A percentile compares a stretch with the other conserved stretches of the same genome.
phyloP scores from a whole-genome alignment of 2,797 vertebrate genomes.

The Sebastes matsubarae region DNA sequence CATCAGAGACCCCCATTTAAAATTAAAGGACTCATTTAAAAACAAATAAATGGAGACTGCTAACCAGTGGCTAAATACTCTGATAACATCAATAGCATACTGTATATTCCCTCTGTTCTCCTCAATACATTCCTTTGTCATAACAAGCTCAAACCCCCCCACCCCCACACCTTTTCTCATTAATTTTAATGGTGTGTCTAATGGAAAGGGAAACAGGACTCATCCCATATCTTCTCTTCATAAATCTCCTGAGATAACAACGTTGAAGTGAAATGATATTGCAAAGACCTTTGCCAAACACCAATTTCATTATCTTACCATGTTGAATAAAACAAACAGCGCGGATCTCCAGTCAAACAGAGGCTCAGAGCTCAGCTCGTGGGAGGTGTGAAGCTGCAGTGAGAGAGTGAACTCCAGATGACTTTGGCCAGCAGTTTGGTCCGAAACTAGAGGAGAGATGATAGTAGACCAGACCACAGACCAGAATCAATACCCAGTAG shows the following conservation, averaged over 20 bases:
- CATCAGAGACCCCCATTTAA: constrained; percentile 55
- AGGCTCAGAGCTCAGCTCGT: constrained; percentile 6
- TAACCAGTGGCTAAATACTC: constrained; percentile 50
- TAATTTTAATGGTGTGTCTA: constrained; percentile 64
- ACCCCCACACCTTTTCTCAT: constrained; percentile 56
- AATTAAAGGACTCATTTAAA: constrained; percentile 45
- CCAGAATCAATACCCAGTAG: constrained; percentile 80
- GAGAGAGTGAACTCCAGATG: neutral
- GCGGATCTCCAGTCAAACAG: constrained; percentile 47
- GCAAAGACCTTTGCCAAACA: constrained; percentile 71
- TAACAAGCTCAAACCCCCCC: constrained; percentile 29
- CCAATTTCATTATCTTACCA: constrained; percentile 63
- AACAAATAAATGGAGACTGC: constrained; percentile 50
- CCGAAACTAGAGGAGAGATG: constrained; percentile 33
- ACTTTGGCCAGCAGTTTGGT: constrained; percentile 33
- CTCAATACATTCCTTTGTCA: constrained; percentile 56
- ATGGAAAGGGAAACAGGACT: constrained; percentile 38
- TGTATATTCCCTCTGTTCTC: constrained; percentile 36
- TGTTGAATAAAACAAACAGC: constrained; percentile 59
- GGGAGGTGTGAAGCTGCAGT: neutral
- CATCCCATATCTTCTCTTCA: constrained; percentile 54
- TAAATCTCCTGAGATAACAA: constrained; percentile 60
- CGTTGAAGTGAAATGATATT: constrained; percentile 59
- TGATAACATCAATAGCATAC: constrained; percentile 60
- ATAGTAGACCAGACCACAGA: constrained; percentile 73